Evolutionary conservation across 2,113 vertebrate species (phyloP).

Genomic region (Salminus brasiliensis): DNA sequence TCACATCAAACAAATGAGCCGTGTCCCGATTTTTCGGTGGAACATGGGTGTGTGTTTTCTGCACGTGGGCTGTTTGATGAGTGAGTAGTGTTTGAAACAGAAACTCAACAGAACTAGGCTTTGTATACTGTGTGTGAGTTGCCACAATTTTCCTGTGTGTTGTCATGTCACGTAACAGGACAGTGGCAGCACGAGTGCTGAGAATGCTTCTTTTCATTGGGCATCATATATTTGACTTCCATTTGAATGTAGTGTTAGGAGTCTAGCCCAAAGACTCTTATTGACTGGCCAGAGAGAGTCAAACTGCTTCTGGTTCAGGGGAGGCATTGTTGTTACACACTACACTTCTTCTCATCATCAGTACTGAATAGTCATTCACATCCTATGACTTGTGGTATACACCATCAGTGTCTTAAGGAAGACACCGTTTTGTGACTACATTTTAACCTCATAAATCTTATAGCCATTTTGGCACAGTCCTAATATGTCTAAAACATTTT

Average conservation of each 20-base stretch:
- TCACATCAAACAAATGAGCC: neutral
- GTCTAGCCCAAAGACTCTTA: too few relatives aligned
- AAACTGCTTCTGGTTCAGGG: too few relatives aligned
- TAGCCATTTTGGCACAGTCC: too few relatives aligned
- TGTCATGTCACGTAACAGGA: neutral
- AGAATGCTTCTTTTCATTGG: too few relatives aligned
- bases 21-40: neutral
- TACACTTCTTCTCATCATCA: neutral
- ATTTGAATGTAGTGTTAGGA: too few relatives aligned
- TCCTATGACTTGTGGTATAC: neutral
- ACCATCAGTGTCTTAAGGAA: neutral
- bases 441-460: too few relatives aligned
- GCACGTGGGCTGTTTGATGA: slow-evolving; percentile 34
- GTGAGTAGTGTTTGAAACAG: neutral
- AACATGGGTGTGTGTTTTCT: slow-evolving; percentile 33
- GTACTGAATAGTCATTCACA: neutral
- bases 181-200: neutral
- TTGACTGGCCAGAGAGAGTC: too few relatives aligned
- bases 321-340: too few relatives aligned
- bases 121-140: neutral
- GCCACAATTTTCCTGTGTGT: neutral
- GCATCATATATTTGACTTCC: too few relatives aligned
- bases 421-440: neutral
- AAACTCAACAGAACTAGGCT: neutral
- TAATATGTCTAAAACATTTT: too few relatives aligned